Evolutionary conservation across 2,888 invertebrate genomes (phyloP).

Genomic region (Taphrorychus bicolor): DNA sequence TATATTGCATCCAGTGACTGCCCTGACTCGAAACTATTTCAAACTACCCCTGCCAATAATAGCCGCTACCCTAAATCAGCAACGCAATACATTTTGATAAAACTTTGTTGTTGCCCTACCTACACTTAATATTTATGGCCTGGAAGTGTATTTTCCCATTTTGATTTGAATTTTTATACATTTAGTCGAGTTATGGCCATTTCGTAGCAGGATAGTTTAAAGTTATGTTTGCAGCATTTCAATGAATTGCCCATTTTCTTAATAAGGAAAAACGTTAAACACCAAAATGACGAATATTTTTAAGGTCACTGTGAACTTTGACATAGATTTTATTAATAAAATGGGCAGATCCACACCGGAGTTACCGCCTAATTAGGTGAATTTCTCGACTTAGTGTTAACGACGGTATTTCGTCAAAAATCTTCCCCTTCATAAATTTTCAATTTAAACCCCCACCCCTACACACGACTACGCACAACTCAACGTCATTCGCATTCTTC

Average conservation of each 20-base stretch:
- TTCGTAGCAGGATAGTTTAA: no score
- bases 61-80: constrained; percentile 2
- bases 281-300: no score
- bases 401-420: not conserved
- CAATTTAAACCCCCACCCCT: no score
- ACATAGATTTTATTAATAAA: no score
- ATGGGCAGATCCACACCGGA: no score
- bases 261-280: no score
- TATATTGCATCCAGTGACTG: not conserved
- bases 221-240: no score
- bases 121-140: not conserved
- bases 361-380: no score
- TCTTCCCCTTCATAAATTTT: not conserved
- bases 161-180: not conserved
- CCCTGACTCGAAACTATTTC: constrained; percentile 1
- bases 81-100: constrained; percentile 10
- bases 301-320: no score
- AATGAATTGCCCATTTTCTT: no score
- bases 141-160: not conserved
- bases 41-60: constrained; percentile 7
- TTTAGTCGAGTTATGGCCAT: not conserved
- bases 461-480: not conserved
- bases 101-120: constrained; percentile 1
- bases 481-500: not conserved
- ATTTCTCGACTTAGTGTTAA: no score